These are phyloP conservation scores for Apotomis betuletana DNA, from an alignment of 2,888 invertebrate species.

Conservation along the genomic window DNA sequence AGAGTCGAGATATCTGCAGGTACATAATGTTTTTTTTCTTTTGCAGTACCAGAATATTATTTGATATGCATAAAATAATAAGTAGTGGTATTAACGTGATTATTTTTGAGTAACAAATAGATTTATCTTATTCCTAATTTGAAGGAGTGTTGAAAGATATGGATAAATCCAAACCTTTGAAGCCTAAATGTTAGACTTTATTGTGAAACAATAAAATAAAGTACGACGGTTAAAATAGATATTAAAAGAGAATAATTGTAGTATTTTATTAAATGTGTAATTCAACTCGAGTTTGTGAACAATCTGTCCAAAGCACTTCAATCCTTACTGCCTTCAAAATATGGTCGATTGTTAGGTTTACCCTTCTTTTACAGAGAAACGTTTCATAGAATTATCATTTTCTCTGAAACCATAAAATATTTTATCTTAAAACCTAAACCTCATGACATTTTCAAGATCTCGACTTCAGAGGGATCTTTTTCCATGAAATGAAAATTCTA, in stretches of 20 bases:
- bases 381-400: too few relatives aligned
- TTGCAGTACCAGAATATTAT: too few relatives aligned
- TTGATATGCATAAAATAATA: neutral
- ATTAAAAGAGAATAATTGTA: conserved; percentile 38
- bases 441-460: too few relatives aligned
- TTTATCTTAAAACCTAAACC: too few relatives aligned
- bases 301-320: neutral
- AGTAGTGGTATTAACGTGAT: neutral
- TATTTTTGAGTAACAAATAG: neutral
- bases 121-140: conserved; percentile 18
- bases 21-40: too few relatives aligned
- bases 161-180: conserved; percentile 24
- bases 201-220: conserved; percentile 40
- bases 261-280: conserved; percentile 42
- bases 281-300: conserved; percentile 37
- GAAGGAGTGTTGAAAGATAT: conserved; percentile 12
- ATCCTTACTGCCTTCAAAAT: conserved; percentile 20
- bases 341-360: conserved; percentile 48
- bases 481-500: too few relatives aligned
- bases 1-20: too few relatives aligned
- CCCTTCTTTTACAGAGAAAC: too few relatives aligned
- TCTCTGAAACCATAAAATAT: too few relatives aligned
- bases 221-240: conserved; percentile 35
- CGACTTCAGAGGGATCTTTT: too few relatives aligned
- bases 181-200: conserved; percentile 39